A percentile compares a stretch with the other conserved stretches of the same genome.
Conservation (phyloP, 2,113 vertebrate species). For the Emydura subglobosa region DNA sequence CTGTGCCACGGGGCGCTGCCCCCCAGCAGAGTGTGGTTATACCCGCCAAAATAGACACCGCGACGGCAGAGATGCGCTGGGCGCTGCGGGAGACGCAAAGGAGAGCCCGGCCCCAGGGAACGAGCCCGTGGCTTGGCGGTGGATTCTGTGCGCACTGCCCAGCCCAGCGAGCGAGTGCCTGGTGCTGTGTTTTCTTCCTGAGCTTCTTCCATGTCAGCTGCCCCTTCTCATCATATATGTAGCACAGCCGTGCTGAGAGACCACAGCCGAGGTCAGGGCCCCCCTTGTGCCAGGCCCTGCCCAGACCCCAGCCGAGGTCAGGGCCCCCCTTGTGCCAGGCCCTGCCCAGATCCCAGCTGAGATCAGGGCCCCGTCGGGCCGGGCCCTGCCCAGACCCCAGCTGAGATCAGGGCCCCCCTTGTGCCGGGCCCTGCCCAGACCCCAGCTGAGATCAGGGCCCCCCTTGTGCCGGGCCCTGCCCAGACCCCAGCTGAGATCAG, state of each 20-base stretch:
- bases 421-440: too few species aligned
- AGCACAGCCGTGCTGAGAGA: neutral
- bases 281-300: neutral
- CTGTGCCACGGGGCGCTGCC: neutral
- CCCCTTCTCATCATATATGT: neutral
- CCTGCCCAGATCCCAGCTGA: neutral
- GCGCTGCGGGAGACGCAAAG: neutral
- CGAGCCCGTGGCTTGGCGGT: neutral
- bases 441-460: too few species aligned
- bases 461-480: fast-evolving
- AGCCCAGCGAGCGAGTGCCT: neutral
- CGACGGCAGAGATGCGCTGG: neutral
- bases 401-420: neutral
- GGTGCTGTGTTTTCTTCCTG: neutral
- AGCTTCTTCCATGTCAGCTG: neutral
- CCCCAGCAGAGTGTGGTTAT: neutral
- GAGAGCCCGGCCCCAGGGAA: neutral
- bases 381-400: too few species aligned
- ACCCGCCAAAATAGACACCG: neutral
- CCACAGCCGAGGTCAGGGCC: neutral
- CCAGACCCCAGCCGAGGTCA: too few species aligned
- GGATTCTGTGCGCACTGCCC: neutral
- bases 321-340: too few species aligned
- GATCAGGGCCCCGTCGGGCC: too few species aligned
- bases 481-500: neutral